These are phyloP conservation scores for Limonius californicus DNA, from an alignment of 1,140 invertebrate genomes.

Conservation along the genomic window DNA sequence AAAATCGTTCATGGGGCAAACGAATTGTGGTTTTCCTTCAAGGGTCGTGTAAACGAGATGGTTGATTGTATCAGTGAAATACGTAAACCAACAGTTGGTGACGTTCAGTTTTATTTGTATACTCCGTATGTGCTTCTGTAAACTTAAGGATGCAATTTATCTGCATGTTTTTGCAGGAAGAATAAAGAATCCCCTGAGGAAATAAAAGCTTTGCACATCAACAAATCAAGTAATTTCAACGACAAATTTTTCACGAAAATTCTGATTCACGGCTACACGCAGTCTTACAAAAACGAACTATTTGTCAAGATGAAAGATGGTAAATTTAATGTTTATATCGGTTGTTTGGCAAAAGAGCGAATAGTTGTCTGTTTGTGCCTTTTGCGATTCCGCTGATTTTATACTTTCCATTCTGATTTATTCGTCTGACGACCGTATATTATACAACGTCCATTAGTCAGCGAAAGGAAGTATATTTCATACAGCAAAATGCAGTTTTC, in stretches of 20 bases:
- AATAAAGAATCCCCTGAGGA: neutral
- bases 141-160: neutral
- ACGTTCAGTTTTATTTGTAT: neutral
- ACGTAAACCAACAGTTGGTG: neutral
- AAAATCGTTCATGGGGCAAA: neutral
- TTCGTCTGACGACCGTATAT: neutral
- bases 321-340: neutral
- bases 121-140: neutral
- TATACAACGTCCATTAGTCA: neutral
- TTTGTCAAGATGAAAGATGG: slow-evolving; percentile 12
- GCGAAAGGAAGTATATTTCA: neutral
- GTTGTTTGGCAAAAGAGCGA: neutral
- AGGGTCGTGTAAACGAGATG: neutral
- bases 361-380: neutral
- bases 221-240: neutral
- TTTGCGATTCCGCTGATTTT: no score
- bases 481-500: no score
- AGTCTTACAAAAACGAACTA: neutral
- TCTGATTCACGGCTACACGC: slow-evolving; percentile 14
- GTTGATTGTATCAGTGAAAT: neutral
- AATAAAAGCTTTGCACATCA: neutral
- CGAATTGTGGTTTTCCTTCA: neutral
- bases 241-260: neutral
- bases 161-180: neutral
- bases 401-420: neutral